Conservation (phyloP, 2,888 invertebrate species). For the Blera fallax region DNA sequence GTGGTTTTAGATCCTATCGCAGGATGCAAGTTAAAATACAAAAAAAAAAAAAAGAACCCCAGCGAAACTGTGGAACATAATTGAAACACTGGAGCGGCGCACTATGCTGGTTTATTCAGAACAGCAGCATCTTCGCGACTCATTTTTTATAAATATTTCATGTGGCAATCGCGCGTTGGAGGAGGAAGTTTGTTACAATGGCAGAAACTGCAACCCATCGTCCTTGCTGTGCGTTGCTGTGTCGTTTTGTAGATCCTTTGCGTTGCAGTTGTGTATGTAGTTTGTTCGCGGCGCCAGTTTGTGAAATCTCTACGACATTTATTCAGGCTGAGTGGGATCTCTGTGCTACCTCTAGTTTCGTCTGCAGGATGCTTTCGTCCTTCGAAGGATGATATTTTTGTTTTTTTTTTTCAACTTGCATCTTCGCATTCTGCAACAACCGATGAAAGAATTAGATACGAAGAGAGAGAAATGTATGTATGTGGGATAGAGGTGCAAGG, state of each 20-base stretch:
- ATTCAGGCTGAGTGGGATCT: background rate
- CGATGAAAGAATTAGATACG: slow-evolving; percentile 63
- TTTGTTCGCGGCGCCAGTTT: slow-evolving; percentile 8
- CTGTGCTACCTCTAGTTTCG: background rate
- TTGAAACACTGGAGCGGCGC: slow-evolving; percentile 66
- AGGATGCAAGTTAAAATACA: background rate
- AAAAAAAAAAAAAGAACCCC: background rate
- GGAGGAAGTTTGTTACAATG: slow-evolving; percentile 18
- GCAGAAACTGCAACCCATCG: slow-evolving; percentile 23
- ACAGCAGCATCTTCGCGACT: slow-evolving; percentile 51
- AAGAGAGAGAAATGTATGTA: slow-evolving; percentile 10
- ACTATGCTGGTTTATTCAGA: slow-evolving; percentile 55
- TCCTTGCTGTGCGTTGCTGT: background rate
- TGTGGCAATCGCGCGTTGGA: slow-evolving; percentile 44
- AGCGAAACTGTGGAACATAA: slow-evolving; percentile 63
- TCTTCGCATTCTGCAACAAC: slow-evolving; percentile 50
- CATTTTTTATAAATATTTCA: slow-evolving; percentile 67
- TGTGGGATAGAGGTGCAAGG: slow-evolving; percentile 45
- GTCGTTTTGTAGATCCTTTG: background rate
- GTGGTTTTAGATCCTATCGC: slow-evolving; percentile 33
- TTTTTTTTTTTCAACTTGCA: background rate
- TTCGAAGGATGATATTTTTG: slow-evolving; percentile 1
- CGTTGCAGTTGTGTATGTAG: background rate
- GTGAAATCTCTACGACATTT: slow-evolving; percentile 65
- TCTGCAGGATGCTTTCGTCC: slow-evolving; percentile 19